These are phyloP conservation scores for Nanorana parkeri DNA, from an alignment of 2,113 vertebrate species.

Conservation along the genomic window DNA sequence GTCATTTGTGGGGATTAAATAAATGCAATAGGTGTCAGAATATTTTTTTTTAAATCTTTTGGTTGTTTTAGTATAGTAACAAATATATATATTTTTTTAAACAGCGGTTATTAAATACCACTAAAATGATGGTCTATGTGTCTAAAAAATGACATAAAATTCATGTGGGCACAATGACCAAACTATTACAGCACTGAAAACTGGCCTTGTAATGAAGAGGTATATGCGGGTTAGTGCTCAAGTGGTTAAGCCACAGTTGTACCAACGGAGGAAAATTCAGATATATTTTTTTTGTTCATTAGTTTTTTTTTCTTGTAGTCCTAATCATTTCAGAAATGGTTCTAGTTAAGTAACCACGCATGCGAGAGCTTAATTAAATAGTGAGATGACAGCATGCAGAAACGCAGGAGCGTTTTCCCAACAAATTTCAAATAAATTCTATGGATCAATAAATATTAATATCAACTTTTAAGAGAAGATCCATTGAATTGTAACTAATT, in stretches of 20 bases:
- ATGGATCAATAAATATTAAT: conserved; percentile 68
- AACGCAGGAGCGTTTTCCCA: conserved; percentile 26
- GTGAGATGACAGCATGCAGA: conserved; percentile 34
- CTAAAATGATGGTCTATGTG: no score
- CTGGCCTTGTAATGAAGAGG: no score
- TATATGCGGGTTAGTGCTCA: no score
- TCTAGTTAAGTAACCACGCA: conserved; percentile 36
- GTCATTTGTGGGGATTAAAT: no score
- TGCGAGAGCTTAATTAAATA: conserved; percentile 44
- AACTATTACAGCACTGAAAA: no score
- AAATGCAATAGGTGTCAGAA: no score
- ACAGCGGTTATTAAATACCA: no score
- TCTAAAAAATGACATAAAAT: no score
- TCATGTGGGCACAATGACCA: no score
- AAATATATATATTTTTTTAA: no score
- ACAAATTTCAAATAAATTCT: conserved; percentile 59
- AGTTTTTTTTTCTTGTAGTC: not conserved
- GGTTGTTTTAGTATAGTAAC: no score
- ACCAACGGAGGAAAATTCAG: not conserved
- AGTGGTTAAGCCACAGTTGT: not conserved
- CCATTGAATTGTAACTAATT: conserved; percentile 70
- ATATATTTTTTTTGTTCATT: conserved; percentile 19
- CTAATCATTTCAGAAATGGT: conserved; percentile 11
- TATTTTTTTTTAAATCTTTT: no score
- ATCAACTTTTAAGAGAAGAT: conserved; percentile 64